Base-by-base conservation (phyloP, 1,140 invertebrate species). In the Zaprionus camerounensis region DNA sequence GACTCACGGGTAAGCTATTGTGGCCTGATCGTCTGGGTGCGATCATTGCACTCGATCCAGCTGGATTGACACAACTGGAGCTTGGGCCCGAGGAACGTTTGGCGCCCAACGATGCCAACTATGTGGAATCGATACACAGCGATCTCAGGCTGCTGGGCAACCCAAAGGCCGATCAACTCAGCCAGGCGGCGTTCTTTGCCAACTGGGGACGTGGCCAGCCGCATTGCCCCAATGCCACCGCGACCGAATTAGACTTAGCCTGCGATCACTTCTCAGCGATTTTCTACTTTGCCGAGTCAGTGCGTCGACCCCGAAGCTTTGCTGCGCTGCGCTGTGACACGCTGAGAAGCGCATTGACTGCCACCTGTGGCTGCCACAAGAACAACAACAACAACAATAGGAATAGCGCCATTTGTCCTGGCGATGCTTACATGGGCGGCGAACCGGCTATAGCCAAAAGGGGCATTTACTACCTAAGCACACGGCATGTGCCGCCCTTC, bases 101-200 rank as follows among this genome's bases (percentile, higher is more conserved):
- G n/a, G 94, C 95, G 62, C 87, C 92, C 11, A 91, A 78, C 2
- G 96, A 97, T 85, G 96, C 95, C 0, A 57, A 93, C 1, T 95
- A 95, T 76, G 96, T 97, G 1, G 95, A 96, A 87, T 95, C 96
- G 0, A 95, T 97, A 67, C 96, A 97, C 82, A 96, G 96, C 1
- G 95, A 96, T 76, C 94, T 94, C 15, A 94, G 94, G 12, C 91
- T 94, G 36, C 91, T 96, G 17, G 95, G 94, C 72, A 91, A 91
- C 31, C 91, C 91, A 15, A 55, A 72, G 5, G 94, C 93, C 3
- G 93, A 94, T 4, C 53, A 44, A 9, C 91, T 96, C 5, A 95
- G 95, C 2, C 94, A 96, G 66, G 95, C 95, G 36, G 95, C 96
- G 90, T 96, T 96, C 79, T 96, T 95, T 76, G 95, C 94, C 5